Evolutionary conservation across 2,113 vertebrate genomes (phyloP).

Genomic region (Eidolon helvum): DNA sequence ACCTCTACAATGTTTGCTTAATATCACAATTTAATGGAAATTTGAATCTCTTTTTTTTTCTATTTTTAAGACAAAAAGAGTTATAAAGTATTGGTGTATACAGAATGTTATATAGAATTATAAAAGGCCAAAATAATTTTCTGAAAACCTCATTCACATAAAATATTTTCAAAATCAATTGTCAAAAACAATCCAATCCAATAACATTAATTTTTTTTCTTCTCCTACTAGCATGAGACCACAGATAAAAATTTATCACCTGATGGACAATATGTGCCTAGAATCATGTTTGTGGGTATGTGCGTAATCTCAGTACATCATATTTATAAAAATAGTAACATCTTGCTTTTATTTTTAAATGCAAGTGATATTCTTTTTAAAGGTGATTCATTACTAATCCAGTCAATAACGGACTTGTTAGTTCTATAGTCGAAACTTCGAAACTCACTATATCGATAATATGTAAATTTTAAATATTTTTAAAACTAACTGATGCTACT

Average conservation of each 20-base stretch:
- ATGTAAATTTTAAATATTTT: not conserved
- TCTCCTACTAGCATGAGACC: constrained; percentile 87
- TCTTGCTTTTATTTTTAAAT: not conserved
- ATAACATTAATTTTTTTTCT: constrained; percentile 32
- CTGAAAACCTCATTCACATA: not conserved
- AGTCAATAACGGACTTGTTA: not conserved
- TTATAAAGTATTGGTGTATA: not conserved
- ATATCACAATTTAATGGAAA: not conserved
- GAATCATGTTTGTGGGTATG: constrained; percentile 94
- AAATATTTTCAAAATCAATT: not conserved
- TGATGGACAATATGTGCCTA: constrained; percentile 91
- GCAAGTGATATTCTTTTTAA: not conserved
- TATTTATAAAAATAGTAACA: not conserved
- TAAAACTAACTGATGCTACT: not conserved
- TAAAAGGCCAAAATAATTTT: not conserved
- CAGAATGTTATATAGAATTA: not conserved
- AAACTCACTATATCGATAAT: not conserved
- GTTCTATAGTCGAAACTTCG: not conserved
- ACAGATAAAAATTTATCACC: constrained; percentile 89
- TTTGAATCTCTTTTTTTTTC: not conserved
- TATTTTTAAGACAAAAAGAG: not conserved
- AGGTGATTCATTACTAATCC: not conserved
- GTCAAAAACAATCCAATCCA: not conserved
- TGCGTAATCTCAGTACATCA: not conserved
- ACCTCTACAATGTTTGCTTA: not conserved